Evolutionary conservation across 92 coral and sea anemone species (phyloP).

Genomic region (Zoanthus sansibaricus): DNA sequence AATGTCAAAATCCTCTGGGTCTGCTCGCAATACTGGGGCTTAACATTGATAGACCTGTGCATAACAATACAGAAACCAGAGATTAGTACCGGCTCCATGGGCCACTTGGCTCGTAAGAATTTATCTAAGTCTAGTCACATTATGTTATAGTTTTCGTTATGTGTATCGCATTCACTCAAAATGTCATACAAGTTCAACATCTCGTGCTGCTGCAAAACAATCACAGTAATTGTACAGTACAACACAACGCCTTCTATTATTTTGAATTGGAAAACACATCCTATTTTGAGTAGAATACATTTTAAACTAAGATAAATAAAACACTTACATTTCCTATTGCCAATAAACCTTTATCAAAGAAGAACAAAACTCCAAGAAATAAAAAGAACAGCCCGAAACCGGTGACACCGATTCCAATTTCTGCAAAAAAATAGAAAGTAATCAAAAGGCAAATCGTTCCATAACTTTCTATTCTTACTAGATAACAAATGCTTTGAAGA

Average conservation of each 20-base stretch:
- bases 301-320: neutral
- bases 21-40: too few relatives aligned
- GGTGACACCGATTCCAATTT: constrained; percentile 98
- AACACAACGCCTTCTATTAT: too few relatives aligned
- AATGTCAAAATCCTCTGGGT: too few relatives aligned
- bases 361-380: constrained; percentile 92
- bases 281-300: too few relatives aligned
- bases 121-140: too few relatives aligned
- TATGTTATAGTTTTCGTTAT: neutral
- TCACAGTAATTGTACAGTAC: neutral
- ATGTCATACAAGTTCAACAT: neutral
- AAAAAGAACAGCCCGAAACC: constrained; percentile 98
- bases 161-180: neutral
- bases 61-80: too few relatives aligned
- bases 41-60: too few relatives aligned
- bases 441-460: neutral
- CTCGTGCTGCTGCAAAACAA: neutral
- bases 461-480: neutral
- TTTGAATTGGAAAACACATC: too few relatives aligned
- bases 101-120: too few relatives aligned
- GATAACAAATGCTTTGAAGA: neutral
- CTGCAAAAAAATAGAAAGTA: constrained; percentile 63
- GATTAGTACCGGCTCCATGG: too few relatives aligned
- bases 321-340: constrained; percentile 99
- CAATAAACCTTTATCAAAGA: constrained; percentile 98